Percentiles rank a stretch among this genome's conserved stretches.
phyloP scores from a whole-genome alignment of 2,797 vertebrate genomes.

The Sternarchorhynchus goeldii region DNA sequence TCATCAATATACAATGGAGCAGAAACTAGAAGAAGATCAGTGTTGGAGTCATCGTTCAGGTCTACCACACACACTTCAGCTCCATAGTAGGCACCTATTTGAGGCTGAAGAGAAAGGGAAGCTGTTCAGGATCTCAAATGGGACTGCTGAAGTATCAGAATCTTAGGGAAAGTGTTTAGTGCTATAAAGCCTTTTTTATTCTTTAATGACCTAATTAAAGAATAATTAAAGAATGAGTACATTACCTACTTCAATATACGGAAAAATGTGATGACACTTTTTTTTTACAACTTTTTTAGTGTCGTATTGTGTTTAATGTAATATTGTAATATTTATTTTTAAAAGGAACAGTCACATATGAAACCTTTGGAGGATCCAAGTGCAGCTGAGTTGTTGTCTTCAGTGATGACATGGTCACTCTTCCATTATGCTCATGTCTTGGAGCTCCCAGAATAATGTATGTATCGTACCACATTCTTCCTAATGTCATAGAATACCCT shows the following conservation, averaged over 20 bases:
- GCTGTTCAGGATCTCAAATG: not conserved
- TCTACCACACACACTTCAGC: conserved; percentile 80
- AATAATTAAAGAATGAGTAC: no score
- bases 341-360: not conserved
- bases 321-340: not conserved
- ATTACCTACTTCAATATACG: no score
- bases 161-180: no score
- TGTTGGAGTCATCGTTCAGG: conserved; percentile 57
- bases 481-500: conserved; percentile 76
- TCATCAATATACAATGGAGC: conserved; percentile 73
- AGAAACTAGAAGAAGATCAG: conserved; percentile 80
- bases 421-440: conserved; percentile 70
- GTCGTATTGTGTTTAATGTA: not conserved
- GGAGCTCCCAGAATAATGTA: conserved; percentile 72
- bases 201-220: no score
- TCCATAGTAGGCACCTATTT: conserved; percentile 86
- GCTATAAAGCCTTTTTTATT: no score
- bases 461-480: fast-evolving
- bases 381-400: not conserved
- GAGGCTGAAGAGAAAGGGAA: conserved; percentile 56
- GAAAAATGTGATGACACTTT: no score
- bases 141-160: no score
- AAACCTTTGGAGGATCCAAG: conserved; percentile 17
- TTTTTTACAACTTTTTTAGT: not conserved
- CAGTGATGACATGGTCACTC: conserved; percentile 51